Conservation (phyloP, 2,888 invertebrate species). For the Latrodectus elegans region DNA sequence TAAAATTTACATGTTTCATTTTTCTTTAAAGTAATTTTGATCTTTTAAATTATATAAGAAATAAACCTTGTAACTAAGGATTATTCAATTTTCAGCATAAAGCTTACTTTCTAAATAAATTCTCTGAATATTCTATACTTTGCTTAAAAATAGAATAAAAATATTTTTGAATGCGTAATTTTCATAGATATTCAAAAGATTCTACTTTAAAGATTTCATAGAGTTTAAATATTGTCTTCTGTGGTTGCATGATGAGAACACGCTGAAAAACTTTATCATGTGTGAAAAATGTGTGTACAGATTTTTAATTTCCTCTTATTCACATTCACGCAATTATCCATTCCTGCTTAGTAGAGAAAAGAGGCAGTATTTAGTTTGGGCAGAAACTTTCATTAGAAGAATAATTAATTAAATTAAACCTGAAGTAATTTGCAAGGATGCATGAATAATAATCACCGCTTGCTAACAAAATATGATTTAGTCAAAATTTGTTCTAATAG, state of each 20-base stretch:
- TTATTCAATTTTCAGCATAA: no score
- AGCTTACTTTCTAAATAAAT: no score
- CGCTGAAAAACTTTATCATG: background rate
- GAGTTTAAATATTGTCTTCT: background rate
- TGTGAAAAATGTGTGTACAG: background rate
- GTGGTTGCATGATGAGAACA: background rate
- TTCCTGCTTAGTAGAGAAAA: conserved; percentile 19
- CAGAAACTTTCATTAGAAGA: conserved; percentile 31
- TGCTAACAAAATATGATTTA: conserved; percentile 35
- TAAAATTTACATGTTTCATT: no score
- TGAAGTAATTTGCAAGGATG: conserved; percentile 17
- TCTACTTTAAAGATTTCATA: no score
- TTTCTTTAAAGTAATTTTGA: no score
- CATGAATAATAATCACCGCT: conserved; percentile 2
- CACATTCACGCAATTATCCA: conserved; percentile 29
- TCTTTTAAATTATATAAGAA: no score
- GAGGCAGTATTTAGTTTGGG: conserved; percentile 12
- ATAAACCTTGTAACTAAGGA: no score
- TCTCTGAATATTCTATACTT: no score
- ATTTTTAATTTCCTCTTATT: conserved; percentile 27
- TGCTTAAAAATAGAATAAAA: no score
- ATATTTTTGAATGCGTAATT: no score
- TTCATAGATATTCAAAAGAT: no score
- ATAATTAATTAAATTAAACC: conserved; percentile 42
- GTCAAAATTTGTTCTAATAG: conserved; percentile 24